These are phyloP conservation scores for Subanguina moxae DNA, from an alignment of 1,140 invertebrate genomes.

Conservation along the genomic window DNA sequence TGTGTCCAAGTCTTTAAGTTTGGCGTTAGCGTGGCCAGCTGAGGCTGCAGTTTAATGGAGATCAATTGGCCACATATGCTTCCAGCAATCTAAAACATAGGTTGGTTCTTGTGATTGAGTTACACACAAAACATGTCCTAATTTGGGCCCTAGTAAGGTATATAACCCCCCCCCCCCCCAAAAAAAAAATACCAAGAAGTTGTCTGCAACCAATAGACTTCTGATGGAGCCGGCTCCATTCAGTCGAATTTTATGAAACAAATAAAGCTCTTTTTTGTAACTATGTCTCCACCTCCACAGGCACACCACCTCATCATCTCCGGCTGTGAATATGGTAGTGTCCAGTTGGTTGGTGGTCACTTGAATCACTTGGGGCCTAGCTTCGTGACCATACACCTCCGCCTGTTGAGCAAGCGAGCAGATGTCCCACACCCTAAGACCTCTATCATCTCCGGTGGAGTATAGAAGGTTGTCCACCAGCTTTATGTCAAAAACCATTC, in stretches of 20 bases:
- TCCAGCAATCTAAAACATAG: background rate
- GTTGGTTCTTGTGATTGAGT: no score
- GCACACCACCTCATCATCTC: background rate
- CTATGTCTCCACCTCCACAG: background rate
- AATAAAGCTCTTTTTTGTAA: background rate
- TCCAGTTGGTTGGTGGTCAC: background rate
- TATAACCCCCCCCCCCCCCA: background rate
- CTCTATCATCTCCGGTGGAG: background rate
- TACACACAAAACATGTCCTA: no score
- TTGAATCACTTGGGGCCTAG: background rate
- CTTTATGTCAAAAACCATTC: background rate
- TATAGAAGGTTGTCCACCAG: background rate
- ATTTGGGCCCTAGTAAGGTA: no score
- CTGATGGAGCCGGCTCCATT: background rate
- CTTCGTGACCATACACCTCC: background rate
- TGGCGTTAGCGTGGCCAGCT: background rate
- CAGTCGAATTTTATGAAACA: background rate
- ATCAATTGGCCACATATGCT: background rate
- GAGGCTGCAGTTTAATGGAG: background rate
- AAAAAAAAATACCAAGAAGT: constrained; percentile 1
- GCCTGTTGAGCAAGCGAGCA: background rate
- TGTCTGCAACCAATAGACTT: background rate
- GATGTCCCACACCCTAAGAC: background rate
- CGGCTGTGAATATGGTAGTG: background rate
- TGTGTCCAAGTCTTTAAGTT: background rate